A percentile compares a stretch with the other conserved stretches of the same genome.
Conservation (phyloP, 2,888 invertebrate species). For the Palloptera scutellata region DNA sequence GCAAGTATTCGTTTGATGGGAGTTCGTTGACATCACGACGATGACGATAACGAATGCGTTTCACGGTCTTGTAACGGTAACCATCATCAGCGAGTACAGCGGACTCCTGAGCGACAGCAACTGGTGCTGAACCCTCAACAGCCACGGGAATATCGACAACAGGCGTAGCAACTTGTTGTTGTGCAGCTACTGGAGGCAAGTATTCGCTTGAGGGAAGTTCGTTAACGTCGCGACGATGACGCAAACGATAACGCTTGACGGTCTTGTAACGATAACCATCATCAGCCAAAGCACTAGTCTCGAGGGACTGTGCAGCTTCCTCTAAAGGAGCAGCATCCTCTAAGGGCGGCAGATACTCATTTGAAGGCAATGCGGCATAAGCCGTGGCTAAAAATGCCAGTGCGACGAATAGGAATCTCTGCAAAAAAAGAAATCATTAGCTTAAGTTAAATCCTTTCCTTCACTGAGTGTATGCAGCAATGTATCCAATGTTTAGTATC, state of each 20-base stretch:
- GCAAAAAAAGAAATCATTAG: conserved; percentile 9
- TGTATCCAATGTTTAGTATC: background rate
- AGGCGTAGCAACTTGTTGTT: conserved; percentile 10
- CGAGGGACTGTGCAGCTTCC: conserved; percentile 21
- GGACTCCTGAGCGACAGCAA: conserved; percentile 27
- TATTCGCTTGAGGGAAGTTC: conserved; percentile 42
- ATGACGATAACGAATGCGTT: conserved; percentile 45
- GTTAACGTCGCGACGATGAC: conserved; percentile 43
- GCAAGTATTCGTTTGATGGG: conserved; percentile 48
- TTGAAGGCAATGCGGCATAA: conserved; percentile 33
- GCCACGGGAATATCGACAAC: conserved; percentile 32
- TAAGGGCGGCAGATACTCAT: conserved; percentile 39
- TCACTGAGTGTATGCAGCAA: background rate
- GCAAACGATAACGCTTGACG: conserved; percentile 39
- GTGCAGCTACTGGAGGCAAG: conserved; percentile 38
- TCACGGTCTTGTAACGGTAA: conserved; percentile 49
- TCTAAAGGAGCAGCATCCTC: conserved; percentile 32
- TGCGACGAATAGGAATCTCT: conserved; percentile 33
- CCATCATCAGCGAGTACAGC: conserved; percentile 38
- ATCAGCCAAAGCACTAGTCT: conserved; percentile 34
- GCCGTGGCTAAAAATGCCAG: conserved; percentile 36
- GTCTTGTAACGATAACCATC: conserved; percentile 45
- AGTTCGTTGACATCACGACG: conserved; percentile 49
- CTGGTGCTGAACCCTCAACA: background rate
- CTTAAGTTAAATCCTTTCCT: background rate